Percentiles rank a stretch among this genome's conserved stretches.
Evolutionary conservation across 2,797 vertebrate genomes (phyloP).

Genomic region (Argyrosomus regius): DNA sequence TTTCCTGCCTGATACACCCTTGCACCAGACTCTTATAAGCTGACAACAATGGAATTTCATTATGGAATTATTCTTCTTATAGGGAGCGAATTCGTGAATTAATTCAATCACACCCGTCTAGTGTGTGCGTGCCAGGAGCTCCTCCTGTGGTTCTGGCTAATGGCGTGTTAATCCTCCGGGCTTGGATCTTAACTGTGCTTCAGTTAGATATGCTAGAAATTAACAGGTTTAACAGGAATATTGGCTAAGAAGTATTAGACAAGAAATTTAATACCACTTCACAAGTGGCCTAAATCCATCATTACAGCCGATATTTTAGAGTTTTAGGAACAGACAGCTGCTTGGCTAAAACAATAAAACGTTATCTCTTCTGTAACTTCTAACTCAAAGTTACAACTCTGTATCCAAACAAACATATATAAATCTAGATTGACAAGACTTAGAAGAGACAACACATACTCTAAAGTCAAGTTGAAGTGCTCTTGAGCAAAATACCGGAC

Average conservation of each 20-base stretch:
- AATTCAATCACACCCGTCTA: conserved; percentile 69
- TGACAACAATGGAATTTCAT: conserved; percentile 70
- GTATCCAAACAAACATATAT: conserved; percentile 3
- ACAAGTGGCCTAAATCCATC: conserved; percentile 50
- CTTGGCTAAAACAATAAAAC: conserved; percentile 17
- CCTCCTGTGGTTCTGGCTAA: conserved; percentile 57
- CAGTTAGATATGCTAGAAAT: conserved; percentile 47
- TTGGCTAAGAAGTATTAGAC: conserved; percentile 47
- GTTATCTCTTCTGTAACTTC: conserved; percentile 5
- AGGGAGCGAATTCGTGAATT: conserved; percentile 56
- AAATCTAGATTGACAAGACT: conserved; percentile 1
- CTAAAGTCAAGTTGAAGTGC: neutral
- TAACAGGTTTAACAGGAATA: conserved; percentile 53
- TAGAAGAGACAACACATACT: neutral
- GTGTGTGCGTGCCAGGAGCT: conserved; percentile 44
- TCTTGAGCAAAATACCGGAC: conserved; percentile 20
- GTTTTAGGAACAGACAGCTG: neutral
- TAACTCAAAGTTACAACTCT: neutral
- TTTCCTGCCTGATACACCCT: conserved; percentile 26
- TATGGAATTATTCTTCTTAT: conserved; percentile 62
- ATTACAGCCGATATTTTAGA: conserved; percentile 23
- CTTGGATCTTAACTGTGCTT: conserved; percentile 57
- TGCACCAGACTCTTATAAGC: conserved; percentile 54
- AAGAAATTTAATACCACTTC: conserved; percentile 50
- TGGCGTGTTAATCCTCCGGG: conserved; percentile 67